Percentiles rank a stretch among this genome's conserved stretches.
Evolutionary conservation across 2,888 invertebrate species (phyloP).

Genomic region (Pristionchus japonicus): DNA sequence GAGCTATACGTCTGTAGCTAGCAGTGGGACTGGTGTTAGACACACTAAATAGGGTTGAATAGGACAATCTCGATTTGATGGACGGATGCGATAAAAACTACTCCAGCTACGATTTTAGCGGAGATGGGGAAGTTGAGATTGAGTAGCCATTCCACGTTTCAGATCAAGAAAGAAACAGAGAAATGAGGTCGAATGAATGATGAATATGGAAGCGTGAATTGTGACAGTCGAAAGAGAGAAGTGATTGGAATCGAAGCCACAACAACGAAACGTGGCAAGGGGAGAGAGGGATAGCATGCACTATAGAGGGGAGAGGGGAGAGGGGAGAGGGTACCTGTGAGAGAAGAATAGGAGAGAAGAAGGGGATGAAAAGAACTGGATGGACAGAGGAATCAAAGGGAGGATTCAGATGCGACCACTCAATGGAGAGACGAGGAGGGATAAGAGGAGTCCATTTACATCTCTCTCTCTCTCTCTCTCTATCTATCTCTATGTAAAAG

Average conservation of each 20-base stretch:
- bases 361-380: neutral
- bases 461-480: neutral
- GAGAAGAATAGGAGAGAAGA: neutral
- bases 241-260: neutral
- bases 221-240: neutral
- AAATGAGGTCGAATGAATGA: neutral
- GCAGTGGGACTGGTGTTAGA: neutral
- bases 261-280: neutral
- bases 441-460: neutral
- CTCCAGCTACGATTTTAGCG: neutral
- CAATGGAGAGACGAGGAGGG: neutral
- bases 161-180: neutral
- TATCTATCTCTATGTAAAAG: no score
- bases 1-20: neutral
- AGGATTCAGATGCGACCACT: neutral
- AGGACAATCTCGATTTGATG: neutral
- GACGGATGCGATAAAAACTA: neutral
- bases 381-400: neutral
- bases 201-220: neutral
- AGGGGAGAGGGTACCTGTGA: neutral
- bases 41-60: neutral
- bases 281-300: constrained; percentile 3
- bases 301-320: neutral
- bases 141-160: neutral
- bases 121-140: neutral